A percentile compares a stretch with the other conserved stretches of the same genome.
Conservation (phyloP, 2,113 vertebrate species). For the Oreocharis arfaki region DNA sequence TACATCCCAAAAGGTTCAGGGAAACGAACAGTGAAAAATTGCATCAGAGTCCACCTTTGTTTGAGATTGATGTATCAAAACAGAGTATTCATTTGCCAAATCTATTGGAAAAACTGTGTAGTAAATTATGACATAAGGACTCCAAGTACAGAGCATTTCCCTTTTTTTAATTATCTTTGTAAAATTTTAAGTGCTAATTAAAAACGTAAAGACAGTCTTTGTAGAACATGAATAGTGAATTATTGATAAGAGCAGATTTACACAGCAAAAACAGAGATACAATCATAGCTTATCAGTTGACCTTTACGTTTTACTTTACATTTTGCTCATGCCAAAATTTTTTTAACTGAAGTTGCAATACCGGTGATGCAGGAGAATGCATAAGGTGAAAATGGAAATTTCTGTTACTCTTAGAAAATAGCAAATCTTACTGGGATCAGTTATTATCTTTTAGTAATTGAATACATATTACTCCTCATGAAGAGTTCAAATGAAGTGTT, state of each 20-base stretch:
- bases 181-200: constrained; percentile 14
- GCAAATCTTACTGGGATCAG: background rate
- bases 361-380: background rate
- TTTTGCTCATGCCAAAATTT: background rate
- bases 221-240: constrained; percentile 30
- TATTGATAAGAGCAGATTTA: constrained; percentile 55
- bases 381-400: background rate
- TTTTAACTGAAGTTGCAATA: constrained; percentile 15
- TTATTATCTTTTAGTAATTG: background rate
- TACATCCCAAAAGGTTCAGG: constrained; percentile 71
- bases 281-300: background rate
- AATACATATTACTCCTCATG: background rate
- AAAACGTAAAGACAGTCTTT: constrained; percentile 18
- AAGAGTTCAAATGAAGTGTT: constrained; percentile 38
- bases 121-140: background rate
- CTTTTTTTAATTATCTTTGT: background rate
- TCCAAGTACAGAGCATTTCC: background rate
- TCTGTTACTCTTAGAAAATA: background rate
- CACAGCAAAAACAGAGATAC: background rate
- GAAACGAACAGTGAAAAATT: constrained; percentile 66
- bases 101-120: constrained; percentile 25
- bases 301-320: background rate
- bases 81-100: background rate
- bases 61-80: constrained; percentile 41
- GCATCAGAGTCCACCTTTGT: constrained; percentile 55